Conservation (phyloP, 2,113 vertebrate species). For the Seriola aureovittata region DNA sequence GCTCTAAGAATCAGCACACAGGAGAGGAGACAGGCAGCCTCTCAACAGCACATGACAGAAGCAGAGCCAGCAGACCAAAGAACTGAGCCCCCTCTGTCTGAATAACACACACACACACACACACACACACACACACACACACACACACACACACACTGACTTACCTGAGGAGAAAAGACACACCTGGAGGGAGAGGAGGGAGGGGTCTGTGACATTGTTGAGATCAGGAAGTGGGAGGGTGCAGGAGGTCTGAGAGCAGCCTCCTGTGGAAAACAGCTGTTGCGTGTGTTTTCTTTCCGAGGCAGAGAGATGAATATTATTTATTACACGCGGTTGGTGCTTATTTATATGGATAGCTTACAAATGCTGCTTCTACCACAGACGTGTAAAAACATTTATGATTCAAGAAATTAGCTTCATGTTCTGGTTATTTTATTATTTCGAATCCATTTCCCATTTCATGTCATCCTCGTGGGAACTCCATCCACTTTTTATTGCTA, state of each 20-base stretch:
- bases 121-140: too few relatives aligned
- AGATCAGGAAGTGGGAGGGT: constrained; percentile 14
- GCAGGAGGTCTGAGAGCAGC: constrained; percentile 12
- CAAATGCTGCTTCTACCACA: neutral
- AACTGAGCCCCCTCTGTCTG: constrained; percentile 79
- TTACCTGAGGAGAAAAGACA: constrained; percentile 39
- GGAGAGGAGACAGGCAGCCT: constrained; percentile 52
- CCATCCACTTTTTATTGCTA: neutral
- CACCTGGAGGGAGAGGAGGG: constrained; percentile 19
- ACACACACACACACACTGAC: constrained; percentile 50
- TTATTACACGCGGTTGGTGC: neutral
- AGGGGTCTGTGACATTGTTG: constrained; percentile 34
- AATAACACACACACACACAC: constrained; percentile 39
- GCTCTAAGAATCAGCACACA: constrained; percentile 60
- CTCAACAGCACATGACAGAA: constrained; percentile 75
- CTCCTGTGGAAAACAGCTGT: neutral
- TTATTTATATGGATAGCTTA: neutral
- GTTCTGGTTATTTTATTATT: constrained; percentile 9
- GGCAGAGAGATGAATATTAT: neutral
- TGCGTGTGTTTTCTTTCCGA: neutral
- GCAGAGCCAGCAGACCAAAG: constrained; percentile 82
- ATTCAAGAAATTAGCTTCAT: neutral
- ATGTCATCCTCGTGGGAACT: neutral
- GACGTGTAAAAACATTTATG: neutral
- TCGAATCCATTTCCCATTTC: neutral